Conservation (phyloP, 2,888 invertebrate species). For the Sepiola atlantica region DNA sequence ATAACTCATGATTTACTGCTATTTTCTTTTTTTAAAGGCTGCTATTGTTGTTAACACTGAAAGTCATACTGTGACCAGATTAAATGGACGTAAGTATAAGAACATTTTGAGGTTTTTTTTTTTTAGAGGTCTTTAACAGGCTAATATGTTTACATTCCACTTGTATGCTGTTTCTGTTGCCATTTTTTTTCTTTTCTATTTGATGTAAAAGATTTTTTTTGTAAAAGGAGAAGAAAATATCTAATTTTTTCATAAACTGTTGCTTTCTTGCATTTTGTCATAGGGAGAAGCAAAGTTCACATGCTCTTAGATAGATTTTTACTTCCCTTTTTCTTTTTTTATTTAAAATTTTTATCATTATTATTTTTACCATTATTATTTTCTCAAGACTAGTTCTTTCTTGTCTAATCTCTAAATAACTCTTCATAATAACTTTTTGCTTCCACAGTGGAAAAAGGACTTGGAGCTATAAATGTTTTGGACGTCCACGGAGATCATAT, state of each 20-base stretch:
- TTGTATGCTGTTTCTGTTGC: too few species aligned
- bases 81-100: slow-evolving; percentile 56
- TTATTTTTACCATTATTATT: neutral
- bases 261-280: too few species aligned
- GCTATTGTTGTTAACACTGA: slow-evolving; percentile 58
- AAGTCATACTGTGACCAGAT: slow-evolving; percentile 53
- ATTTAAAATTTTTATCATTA: neutral
- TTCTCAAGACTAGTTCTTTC: neutral
- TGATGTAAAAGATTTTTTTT: too few species aligned
- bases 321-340: neutral
- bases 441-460: slow-evolving; percentile 50
- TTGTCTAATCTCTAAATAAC: neutral
- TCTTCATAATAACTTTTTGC: neutral
- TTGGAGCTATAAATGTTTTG: slow-evolving; percentile 59
- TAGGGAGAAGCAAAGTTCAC: too few species aligned
- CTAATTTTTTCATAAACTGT: too few species aligned
- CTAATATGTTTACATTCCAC: too few species aligned
- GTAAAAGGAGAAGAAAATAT: too few species aligned
- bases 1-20: too few species aligned
- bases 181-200: too few species aligned
- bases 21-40: slow-evolving; percentile 50
- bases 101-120: neutral
- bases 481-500: slow-evolving; percentile 64
- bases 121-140: neutral
- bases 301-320: too few species aligned